Percentiles rank a stretch among this genome's conserved stretches.
Evolutionary conservation across 2,888 invertebrate species (phyloP).

Genomic region (Deilephila elpenor): DNA sequence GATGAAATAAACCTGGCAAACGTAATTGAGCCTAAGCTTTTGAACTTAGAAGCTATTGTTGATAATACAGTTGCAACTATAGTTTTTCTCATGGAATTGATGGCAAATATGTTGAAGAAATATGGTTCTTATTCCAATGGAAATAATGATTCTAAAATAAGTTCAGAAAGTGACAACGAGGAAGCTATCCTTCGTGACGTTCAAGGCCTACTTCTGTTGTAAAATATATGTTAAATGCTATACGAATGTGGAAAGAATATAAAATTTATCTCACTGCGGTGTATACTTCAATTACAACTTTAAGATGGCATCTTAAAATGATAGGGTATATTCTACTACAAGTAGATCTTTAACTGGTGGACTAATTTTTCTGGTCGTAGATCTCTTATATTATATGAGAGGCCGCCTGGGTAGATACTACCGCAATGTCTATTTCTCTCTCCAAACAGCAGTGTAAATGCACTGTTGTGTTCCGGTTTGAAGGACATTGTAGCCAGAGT

Average conservation of each 20-base stretch:
- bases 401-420: too few relatives aligned
- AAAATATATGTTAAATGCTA: background rate
- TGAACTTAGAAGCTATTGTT: background rate
- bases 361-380: too few relatives aligned
- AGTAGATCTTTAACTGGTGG: too few relatives aligned
- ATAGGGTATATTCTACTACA: too few relatives aligned
- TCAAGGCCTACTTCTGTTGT: slow-evolving; percentile 5
- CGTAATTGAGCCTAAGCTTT: background rate
- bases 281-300: too few relatives aligned
- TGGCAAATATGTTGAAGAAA: background rate
- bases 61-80: background rate
- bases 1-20: background rate
- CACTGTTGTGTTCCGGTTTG: too few relatives aligned
- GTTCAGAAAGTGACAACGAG: background rate
- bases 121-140: background rate
- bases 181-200: background rate
- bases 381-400: too few relatives aligned
- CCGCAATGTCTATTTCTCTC: too few relatives aligned
- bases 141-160: background rate
- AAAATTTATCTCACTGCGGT: too few relatives aligned
- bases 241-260: background rate
- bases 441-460: too few relatives aligned
- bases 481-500: too few relatives aligned
- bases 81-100: background rate
- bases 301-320: too few relatives aligned